Percentiles rank a stretch among this genome's conserved stretches.
Conservation (phyloP, 2,113 vertebrate species). For the Myotis davidii region DNA sequence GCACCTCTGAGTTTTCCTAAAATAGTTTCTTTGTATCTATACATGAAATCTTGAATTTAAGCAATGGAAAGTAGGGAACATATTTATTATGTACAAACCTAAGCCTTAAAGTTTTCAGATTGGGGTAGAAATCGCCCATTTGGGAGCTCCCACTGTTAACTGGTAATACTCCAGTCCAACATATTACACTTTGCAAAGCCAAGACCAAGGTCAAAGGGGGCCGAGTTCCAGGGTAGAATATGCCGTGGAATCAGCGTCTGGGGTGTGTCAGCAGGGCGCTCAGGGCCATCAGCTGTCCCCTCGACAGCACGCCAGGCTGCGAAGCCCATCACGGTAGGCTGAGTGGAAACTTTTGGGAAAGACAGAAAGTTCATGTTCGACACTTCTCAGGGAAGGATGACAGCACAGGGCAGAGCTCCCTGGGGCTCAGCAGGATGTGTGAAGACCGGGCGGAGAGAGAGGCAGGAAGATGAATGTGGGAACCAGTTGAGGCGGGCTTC, state of each 20-base stretch:
- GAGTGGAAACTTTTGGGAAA: conserved; percentile 33
- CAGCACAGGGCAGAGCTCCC: conserved; percentile 69
- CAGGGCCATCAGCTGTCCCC: not conserved
- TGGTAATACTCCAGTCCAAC: not conserved
- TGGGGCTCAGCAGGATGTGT: conserved; percentile 67
- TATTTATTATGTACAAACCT: not conserved
- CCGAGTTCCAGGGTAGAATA: not conserved
- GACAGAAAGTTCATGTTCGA: not conserved
- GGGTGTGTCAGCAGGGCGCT: not conserved
- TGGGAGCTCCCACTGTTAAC: not conserved
- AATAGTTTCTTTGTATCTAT: not conserved
- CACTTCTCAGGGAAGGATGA: conserved; percentile 47
- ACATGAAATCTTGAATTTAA: not conserved
- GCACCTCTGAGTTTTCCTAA: not conserved
- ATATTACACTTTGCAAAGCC: not conserved
- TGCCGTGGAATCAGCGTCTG: not conserved
- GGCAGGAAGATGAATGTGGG: conserved; percentile 44
- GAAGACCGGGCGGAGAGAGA: conserved; percentile 63
- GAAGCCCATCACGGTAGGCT: not conserved
- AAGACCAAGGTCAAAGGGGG: not conserved
- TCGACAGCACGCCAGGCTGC: not conserved
- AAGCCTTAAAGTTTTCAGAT: not conserved
- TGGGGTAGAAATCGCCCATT: not conserved
- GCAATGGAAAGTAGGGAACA: not conserved
- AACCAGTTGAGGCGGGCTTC: conserved; percentile 55